Evolutionary conservation across 2,888 invertebrate genomes (phyloP).

Genomic region (Dicyrtoma fusca): DNA sequence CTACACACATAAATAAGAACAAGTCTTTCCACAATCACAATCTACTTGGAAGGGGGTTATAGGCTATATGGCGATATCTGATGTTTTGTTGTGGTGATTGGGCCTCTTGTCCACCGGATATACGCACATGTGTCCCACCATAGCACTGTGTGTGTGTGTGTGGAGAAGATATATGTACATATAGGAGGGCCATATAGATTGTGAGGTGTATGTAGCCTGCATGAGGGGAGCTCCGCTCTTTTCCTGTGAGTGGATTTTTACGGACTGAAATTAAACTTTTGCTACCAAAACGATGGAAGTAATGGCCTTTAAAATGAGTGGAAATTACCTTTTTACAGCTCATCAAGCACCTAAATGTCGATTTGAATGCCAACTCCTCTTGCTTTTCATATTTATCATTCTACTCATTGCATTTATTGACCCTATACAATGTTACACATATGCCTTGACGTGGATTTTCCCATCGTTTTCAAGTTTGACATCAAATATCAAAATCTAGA

Average conservation of each 20-base stretch:
- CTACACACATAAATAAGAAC: too few species aligned
- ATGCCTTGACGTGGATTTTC: constrained; percentile 3
- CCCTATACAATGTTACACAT: constrained; percentile 24
- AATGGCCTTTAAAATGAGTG: constrained; percentile 47
- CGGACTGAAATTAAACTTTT: constrained; percentile 45
- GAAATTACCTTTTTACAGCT: constrained; percentile 47
- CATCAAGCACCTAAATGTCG: constrained; percentile 47
- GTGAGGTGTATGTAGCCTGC: too few species aligned
- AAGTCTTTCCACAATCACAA: too few species aligned
- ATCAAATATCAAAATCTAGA: background rate
- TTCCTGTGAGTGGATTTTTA: constrained; percentile 28
- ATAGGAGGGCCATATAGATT: too few species aligned
- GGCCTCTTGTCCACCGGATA: background rate
- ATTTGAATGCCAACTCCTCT: constrained; percentile 46
- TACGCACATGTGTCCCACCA: too few species aligned
- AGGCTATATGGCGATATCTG: too few species aligned
- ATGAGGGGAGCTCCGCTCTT: too few species aligned
- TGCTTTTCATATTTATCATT: constrained; percentile 45
- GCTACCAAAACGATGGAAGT: constrained; percentile 40
- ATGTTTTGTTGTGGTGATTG: too few species aligned
- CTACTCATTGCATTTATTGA: constrained; percentile 37
- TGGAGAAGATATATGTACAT: too few species aligned
- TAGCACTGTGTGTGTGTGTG: too few species aligned
- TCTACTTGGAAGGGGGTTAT: too few species aligned
- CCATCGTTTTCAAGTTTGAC: constrained; percentile 17